A percentile compares a stretch with the other conserved stretches of the same genome.
Conservation (phyloP, 1,140 invertebrate species). For the Calephelis virginiensis region DNA sequence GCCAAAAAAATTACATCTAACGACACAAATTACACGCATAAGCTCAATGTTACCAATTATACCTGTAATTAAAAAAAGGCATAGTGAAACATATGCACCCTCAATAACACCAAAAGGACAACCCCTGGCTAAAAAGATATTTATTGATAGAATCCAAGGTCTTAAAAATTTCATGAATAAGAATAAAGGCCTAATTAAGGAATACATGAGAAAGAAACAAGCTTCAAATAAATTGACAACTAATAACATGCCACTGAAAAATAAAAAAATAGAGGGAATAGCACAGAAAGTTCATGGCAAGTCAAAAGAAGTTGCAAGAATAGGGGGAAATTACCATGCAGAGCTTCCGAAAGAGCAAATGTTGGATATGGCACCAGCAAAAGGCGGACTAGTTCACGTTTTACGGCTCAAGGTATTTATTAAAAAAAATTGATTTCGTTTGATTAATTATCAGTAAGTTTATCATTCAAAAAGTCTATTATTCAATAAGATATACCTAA, state of each 20-base stretch:
- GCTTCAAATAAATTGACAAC: neutral
- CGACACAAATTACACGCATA: too few species aligned
- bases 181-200: conserved; percentile 30
- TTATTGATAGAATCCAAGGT: conserved; percentile 24
- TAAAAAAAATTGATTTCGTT: too few species aligned
- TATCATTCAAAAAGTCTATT: too few species aligned
- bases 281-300: neutral
- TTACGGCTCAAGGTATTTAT: conserved; percentile 24
- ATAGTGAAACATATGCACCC: neutral
- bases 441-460: too few species aligned
- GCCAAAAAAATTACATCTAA: too few species aligned
- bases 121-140: neutral
- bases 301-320: neutral
- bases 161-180: conserved; percentile 33
- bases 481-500: too few species aligned
- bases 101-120: neutral
- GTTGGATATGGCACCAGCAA: conserved; percentile 39
- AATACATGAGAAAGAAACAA: conserved; percentile 29
- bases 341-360: conserved; percentile 18
- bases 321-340: neutral
- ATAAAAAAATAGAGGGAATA: neutral
- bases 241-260: neutral
- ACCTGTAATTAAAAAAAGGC: too few species aligned
- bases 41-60: too few species aligned
- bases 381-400: conserved; percentile 27